A percentile compares a stretch with the other conserved stretches of the same genome.
Evolutionary conservation across 2,113 vertebrate genomes (phyloP).

Genomic region (Tiliqua scincoides): DNA sequence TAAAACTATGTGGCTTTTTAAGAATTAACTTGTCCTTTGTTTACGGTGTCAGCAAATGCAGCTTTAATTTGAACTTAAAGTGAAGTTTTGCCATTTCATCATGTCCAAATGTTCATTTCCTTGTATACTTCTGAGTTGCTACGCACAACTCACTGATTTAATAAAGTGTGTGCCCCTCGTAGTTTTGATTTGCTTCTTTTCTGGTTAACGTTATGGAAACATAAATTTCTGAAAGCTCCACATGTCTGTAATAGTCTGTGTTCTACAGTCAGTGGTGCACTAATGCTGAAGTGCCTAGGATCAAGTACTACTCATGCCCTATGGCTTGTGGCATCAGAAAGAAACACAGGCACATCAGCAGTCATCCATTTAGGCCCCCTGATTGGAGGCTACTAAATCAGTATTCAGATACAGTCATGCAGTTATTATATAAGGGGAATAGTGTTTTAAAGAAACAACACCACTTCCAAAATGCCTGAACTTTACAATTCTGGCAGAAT

Average conservation of each 20-base stretch:
- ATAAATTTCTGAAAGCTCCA: neutral
- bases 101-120: conserved; percentile 15
- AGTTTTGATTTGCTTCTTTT: neutral
- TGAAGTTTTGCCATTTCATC: neutral
- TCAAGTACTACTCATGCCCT: neutral
- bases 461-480: neutral
- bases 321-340: neutral
- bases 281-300: neutral
- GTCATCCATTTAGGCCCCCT: neutral
- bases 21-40: neutral
- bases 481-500: neutral
- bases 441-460: neutral
- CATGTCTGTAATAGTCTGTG: neutral
- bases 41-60: conserved; percentile 14
- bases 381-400: neutral
- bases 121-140: neutral
- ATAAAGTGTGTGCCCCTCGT: neutral
- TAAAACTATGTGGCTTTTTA: conserved; percentile 7
- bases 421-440: neutral
- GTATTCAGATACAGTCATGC: neutral
- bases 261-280: neutral
- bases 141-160: neutral
- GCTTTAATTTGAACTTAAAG: neutral
- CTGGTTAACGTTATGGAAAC: neutral
- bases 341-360: no score